Base-by-base conservation (phyloP, 2,113 vertebrate genomes). In the Isichthys henryi region DNA sequence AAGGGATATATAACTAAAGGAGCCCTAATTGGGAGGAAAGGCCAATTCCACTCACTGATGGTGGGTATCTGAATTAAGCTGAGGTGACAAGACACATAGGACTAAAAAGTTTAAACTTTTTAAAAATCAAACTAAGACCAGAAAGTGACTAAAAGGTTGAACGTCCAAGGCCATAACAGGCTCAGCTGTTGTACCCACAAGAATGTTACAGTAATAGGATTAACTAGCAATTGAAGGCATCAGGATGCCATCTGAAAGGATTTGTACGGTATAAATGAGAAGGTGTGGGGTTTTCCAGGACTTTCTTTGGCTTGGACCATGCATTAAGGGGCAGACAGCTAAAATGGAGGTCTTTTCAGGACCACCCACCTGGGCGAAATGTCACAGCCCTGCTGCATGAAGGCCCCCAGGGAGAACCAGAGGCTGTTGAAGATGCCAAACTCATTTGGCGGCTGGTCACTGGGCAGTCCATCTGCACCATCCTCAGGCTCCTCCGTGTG, bases 391-490 rank as follows among this genome's bases (percentile, higher is more conserved):
- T 99, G 98, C 93, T 99, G 98, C 98, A 99, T 99, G 95, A 99
- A 99, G 91, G 98, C 98, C 93, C 98, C 98, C 95, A 99, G 97
- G 94, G 98, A 99, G 95, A 99, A 99, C 98, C 98, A 99, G 93
- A 99, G 98, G 90, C 98, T 99, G 96, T 99, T 99, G 95, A 99
- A 99, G 96, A 99, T 99, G 89, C 98, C 98, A 92, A 99, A 99
- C 90, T 99, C 98, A 91, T 99, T 99, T 95, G 98, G 98, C 94
- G 98, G 98, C 95, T 99, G 98, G 95, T 99, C 98, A 86, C 97
- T 98, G 85, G 98, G 98, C 93, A 92, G 94, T 95, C 98, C 97
- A 95, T 99, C 98, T 93, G 97, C 97, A 91, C 98, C 98, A 90
- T 99, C 98, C 91, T 99, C 98, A 88, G 98, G 97, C 94, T 99